Evolutionary conservation across 1,140 invertebrate species (phyloP), one percentile per base, ranked within the genome.

Genomic region (Proctacanthus coquilletti): DNA sequence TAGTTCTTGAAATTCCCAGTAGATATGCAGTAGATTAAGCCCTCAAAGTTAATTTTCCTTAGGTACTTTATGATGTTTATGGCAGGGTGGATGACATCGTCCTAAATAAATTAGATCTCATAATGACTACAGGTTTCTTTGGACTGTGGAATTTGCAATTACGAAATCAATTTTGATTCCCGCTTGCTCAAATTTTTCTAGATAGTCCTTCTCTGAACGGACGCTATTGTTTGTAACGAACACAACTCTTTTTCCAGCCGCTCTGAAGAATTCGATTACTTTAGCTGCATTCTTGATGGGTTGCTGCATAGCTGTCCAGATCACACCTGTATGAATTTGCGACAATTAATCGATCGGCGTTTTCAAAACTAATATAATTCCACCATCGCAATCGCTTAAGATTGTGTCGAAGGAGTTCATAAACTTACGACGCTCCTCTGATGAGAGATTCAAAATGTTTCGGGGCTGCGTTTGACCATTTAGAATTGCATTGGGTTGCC

Each of bases 211-310:
- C 35, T 53, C 23, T 0, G 43, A 51, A 18, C 61, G 40, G 1
- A 65, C 50, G 39, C 63, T 70, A 50, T 86, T 86, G 49, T 86
- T 86, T 2, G 80, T 79, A 1, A 84, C 66, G 41, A 74, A 75
- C 38, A 74, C 66, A 0, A 84, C 53, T 33, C 64, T 66, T 52
- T 86, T 86, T 2, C 77, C 78, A 32, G 71, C 47, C 4, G 63
- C 45, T 40, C 67, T 54, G 21, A 83, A 63, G 18, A 60, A 53
- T 10, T 50, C 49, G 29, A 75, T 57, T 17, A 68, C 65, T 3
- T 70, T 62, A 0, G 62, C 49, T 2, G 66, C 63, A 2, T 68
- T 66, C 3, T 64, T 57, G 1, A 78, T 53, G 1, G 60, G 48
- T 0, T 45, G 39, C 23, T 47, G 43, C 44, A 3, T 48, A 49